phyloP scores from a whole-genome alignment of 1,140 invertebrate species.

The Luehdorfia chinensis region DNA sequence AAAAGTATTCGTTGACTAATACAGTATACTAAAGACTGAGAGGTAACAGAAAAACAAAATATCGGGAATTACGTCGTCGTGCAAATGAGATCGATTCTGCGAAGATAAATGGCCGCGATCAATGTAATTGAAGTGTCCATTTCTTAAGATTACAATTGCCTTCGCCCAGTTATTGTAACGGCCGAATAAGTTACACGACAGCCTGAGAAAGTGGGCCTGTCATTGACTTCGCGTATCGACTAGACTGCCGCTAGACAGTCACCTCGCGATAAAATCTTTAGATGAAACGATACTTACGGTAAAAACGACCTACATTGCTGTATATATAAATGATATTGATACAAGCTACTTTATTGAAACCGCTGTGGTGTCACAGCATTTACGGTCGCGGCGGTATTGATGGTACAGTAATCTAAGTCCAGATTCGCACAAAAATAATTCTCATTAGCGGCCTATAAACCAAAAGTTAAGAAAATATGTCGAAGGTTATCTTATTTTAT shows the following conservation, averaged over 20 bases:
- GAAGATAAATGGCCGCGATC: conserved; percentile 41
- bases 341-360: too few species aligned
- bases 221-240: conserved; percentile 42
- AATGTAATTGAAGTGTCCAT: conserved; percentile 51
- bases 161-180: conserved; percentile 50
- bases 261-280: neutral
- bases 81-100: neutral
- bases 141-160: conserved; percentile 47
- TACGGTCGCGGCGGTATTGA: too few species aligned
- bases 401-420: too few species aligned
- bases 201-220: conserved; percentile 61
- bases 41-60: neutral
- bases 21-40: too few species aligned
- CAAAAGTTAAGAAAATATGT: too few species aligned
- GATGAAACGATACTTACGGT: neutral
- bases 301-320: neutral
- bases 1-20: too few species aligned
- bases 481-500: too few species aligned
- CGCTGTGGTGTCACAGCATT: too few species aligned
- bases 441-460: too few species aligned
- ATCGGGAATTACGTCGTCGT: conserved; percentile 7
- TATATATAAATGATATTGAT: too few species aligned
- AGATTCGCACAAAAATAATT: too few species aligned
- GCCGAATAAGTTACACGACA: conserved; percentile 48
- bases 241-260: conserved; percentile 60